These are phyloP conservation scores for Hymenochirus boettgeri DNA, from an alignment of 2,113 vertebrate species.

Conservation along the genomic window DNA sequence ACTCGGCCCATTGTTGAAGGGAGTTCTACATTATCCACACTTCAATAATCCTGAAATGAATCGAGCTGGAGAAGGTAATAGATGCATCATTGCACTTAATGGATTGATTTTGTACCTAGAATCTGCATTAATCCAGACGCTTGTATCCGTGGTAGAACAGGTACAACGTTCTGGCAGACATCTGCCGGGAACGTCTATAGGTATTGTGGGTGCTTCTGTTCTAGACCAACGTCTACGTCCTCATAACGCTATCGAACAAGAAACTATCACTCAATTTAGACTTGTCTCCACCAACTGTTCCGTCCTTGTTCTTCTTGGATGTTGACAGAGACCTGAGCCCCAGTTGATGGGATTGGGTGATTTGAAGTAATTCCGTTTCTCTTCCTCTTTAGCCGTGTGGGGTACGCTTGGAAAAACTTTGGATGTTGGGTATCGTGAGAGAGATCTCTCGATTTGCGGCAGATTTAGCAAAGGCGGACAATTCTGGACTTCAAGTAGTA, in stretches of 20 bases:
- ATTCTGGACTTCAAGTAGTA: constrained; percentile 38
- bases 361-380: constrained; percentile 27
- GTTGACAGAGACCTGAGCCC: neutral
- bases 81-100: constrained; percentile 52
- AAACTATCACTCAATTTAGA: constrained; percentile 82
- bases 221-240: constrained; percentile 32
- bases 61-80: constrained; percentile 77
- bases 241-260: constrained; percentile 85
- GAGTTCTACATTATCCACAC: constrained; percentile 50
- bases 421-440: constrained; percentile 84
- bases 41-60: constrained; percentile 68
- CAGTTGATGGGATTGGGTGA: constrained; percentile 20
- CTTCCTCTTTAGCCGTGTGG: constrained; percentile 60
- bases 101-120: constrained; percentile 28
- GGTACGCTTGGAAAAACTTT: constrained; percentile 74
- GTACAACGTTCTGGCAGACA: neutral
- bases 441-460: constrained; percentile 62
- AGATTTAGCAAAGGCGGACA: constrained; percentile 22
- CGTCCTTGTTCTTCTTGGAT: no score
- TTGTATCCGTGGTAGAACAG: no score
- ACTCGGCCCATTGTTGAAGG: constrained; percentile 24
- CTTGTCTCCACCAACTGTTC: constrained; percentile 56
- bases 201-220: neutral
- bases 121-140: no score
- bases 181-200: neutral